Base-by-base conservation (phyloP, 23 tunicate species). In the Trididemnum clinides region DNA sequence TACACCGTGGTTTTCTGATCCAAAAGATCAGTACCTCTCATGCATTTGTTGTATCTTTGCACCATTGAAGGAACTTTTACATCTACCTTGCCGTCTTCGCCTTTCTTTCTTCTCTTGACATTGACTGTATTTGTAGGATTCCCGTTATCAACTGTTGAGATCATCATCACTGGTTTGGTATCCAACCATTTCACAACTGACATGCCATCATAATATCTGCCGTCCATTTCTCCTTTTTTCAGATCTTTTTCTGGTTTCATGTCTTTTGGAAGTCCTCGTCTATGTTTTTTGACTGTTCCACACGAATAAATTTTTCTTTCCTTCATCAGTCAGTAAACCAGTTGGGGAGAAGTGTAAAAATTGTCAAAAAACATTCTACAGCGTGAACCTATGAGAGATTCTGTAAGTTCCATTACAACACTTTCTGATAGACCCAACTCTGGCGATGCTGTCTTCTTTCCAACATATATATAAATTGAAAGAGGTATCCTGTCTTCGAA, bases 11-110 rank as follows among this genome's bases (percentile, higher is more conserved):
- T 39, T 22, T 37, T 37, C 22, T 39, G 28, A 73, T 73, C 57
- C n/a, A n/a, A n/a, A n/a, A n/a, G n/a, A 73, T 73, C 57, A 12
- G 80, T 73, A 20, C 57, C 80, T 73, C 29, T 36, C 57, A 73
- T 73, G 30, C 33, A 18, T 23, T 73, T 39, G 57, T 73, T 73
- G 80, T 73, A 73, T 7, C 28, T 37, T 36, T 73, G 57, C 3
- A 73, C 57, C 80, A 73, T 73, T 12, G 57, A 54, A 19, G 80
- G 80, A 4, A 20, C 54, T 38, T 28, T 37, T 36, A 73, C 57
- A 19, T 37, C 29, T 19, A 38, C 80, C 57, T 73, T 73, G 37
- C 25, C 80, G 6, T 19, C 57, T 73, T 73, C 12, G 31, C 37
- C 36, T 69, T 69, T 69, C n/a, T 4, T 2, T 69, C 38, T 28